Evolutionary conservation across 1,140 invertebrate genomes (phyloP).

Genomic region (Copidosoma floridanum): DNA sequence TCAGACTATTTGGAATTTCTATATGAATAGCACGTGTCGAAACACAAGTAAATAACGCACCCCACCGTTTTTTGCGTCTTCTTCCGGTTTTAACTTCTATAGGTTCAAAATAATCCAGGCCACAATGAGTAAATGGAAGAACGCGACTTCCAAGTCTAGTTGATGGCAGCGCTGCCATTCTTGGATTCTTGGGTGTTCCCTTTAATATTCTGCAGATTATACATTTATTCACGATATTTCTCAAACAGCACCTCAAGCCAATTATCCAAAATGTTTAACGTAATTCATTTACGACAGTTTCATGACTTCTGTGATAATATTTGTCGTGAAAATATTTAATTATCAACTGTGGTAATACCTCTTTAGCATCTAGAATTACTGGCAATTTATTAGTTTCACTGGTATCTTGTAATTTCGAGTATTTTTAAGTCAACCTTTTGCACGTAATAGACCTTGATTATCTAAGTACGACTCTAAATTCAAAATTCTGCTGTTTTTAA

Average conservation of each 20-base stretch:
- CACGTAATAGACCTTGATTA: not conserved
- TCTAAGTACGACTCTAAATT: not conserved
- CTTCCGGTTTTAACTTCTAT: not conserved
- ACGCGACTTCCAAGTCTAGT: not conserved
- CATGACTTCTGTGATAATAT: not conserved
- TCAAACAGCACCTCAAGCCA: not conserved
- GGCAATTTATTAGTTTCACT: not conserved
- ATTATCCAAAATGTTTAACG: conserved; percentile 1
- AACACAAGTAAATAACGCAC: conserved; percentile 3
- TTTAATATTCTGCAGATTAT: not conserved
- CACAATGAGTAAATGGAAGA: not conserved
- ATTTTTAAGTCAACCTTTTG: not conserved
- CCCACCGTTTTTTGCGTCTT: not conserved
- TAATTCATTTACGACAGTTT: not conserved
- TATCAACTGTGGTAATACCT: not conserved
- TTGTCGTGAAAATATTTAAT: not conserved
- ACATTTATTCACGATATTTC: not conserved
- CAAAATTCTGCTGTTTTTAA: not conserved
- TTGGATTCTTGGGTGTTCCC: not conserved
- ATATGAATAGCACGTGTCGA: conserved; percentile 21
- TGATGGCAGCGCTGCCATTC: not conserved
- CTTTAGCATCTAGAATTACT: not conserved
- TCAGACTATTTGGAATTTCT: conserved; percentile 19
- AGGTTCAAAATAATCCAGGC: not conserved
- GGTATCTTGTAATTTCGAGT: not conserved